A percentile compares a stretch with the other conserved stretches of the same genome.
Conservation (phyloP, 2,888 invertebrate genomes). For the Paralinhomoeus sp. region DNA sequence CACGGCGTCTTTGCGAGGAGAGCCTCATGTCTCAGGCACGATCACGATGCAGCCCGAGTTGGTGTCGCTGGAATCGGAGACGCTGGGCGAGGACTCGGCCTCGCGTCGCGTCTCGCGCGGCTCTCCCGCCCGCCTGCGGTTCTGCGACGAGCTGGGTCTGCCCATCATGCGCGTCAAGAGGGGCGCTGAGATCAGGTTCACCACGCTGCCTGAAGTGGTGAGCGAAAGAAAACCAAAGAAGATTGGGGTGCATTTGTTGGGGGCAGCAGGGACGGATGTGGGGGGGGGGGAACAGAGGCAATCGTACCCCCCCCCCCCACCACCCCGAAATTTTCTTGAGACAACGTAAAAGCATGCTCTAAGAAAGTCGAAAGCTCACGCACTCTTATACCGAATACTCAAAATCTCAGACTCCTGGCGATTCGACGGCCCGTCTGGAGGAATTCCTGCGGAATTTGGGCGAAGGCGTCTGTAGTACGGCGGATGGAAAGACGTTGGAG, state of each 20-base stretch:
- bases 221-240: no score
- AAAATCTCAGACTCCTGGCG: background rate
- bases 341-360: no score
- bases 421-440: background rate
- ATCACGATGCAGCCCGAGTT: conserved; percentile 19
- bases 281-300: no score
- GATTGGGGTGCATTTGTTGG: no score
- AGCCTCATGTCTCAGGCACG: conserved; percentile 11
- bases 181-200: conserved; percentile 55
- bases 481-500: no score
- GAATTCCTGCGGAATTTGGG: no score
- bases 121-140: conserved; percentile 10
- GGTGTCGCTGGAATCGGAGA: conserved; percentile 14
- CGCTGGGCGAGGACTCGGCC: background rate
- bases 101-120: conserved; percentile 1
- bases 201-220: conserved; percentile 15
- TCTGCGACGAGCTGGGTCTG: conserved; percentile 34
- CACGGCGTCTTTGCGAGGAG: no score
- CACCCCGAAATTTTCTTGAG: no score
- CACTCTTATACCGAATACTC: background rate
- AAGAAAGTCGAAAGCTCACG: background rate
- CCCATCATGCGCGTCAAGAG: conserved; percentile 56
- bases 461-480: no score
- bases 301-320: no score
- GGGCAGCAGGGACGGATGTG: no score